Evolutionary conservation across 2,113 vertebrate species (phyloP), one percentile per base, ranked within the genome.

Genomic region (Elgaria multicarinata): DNA sequence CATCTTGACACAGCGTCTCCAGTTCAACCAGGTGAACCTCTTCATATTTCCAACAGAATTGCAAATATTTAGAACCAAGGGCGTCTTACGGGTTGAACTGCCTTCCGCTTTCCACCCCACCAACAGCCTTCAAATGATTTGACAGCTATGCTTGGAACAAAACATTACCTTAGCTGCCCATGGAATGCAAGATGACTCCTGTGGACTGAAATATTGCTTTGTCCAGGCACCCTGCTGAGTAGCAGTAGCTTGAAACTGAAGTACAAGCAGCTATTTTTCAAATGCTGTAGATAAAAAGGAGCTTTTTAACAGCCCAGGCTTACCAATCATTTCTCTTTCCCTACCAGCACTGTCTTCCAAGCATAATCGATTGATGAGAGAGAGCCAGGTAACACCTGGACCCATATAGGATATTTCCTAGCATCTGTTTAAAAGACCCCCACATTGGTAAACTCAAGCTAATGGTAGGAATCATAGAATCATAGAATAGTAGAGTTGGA

Each of bases 81-180:
- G 82, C 74, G 10, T 24, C 39, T 10, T 2, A 2, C 36, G 69
- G 67, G 9, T 74, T 26, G 0, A 0, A 53, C 33, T 72, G 39
- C 53, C 0, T 64, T 0, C 0, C 0, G 22, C 3, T 77, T 85
- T 53, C 0, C 31, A 28, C 28, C 50, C 81, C 79, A 10, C 62
- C 55, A 33, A 85, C 9, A 4, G 20, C 6, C 36, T 64, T 0
- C 0, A 77, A 80, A 2, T 0, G 5, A 42, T 26, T 66, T 66
- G 79, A 77, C 67, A 80, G 85, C 84, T 75, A 1, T 13, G 42
- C 0, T 0, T 42, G 85, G 79, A 88, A 77, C 86, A 83, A 18
- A 93, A 69, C 24, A 4, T 26, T 1, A 1, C 16, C 50, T 64
- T 72, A 8, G 1, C 26, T 6, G 8, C 69, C 22, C 28, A 0